Evolutionary conservation across 2,797 vertebrate species (phyloP).

Genomic region (Epinephelus coioides): DNA sequence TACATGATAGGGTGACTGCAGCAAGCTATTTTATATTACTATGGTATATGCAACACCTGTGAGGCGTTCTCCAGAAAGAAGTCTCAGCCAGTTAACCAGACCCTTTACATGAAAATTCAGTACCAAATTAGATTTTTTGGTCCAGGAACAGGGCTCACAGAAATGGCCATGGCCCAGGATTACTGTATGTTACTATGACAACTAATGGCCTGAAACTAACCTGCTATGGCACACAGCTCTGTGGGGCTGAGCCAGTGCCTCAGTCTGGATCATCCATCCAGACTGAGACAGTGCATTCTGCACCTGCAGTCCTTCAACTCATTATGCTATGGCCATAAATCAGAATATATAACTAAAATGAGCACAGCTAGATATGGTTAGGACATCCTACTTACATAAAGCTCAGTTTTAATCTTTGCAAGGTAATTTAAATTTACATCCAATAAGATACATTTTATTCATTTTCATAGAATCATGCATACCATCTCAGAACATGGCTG

Average conservation of each 20-base stretch:
- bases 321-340: background rate
- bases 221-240: background rate
- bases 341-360: background rate
- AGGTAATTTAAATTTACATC: background rate
- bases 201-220: conserved; percentile 5
- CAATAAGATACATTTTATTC: background rate
- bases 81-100: background rate
- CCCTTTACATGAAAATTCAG: background rate
- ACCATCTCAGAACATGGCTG: background rate
- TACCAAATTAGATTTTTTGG: background rate
- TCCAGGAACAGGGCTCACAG: background rate
- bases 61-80: background rate
- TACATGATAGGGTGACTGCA: background rate
- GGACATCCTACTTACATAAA: background rate
- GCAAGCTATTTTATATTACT: background rate
- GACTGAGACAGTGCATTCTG: background rate
- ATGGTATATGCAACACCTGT: background rate
- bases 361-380: background rate
- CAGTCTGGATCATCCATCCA: background rate
- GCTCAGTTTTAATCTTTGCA: background rate
- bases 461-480: background rate
- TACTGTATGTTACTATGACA: conserved; percentile 7
- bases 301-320: background rate
- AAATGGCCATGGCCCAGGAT: background rate
- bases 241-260: background rate